Evolutionary conservation across 1,140 invertebrate genomes (phyloP).

Genomic region (Mycetomoellerius zeteki): DNA sequence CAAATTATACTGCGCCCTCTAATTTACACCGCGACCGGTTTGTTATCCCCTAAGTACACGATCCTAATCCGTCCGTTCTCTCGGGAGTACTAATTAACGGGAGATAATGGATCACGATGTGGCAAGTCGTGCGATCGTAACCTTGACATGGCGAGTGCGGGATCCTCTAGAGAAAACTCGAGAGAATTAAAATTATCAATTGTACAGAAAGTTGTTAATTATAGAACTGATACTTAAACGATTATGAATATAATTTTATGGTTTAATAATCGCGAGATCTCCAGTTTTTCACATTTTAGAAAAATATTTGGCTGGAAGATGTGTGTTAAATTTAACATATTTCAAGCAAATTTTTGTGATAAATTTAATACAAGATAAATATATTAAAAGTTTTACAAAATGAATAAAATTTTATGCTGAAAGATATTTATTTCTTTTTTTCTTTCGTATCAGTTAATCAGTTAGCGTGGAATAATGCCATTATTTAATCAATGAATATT

Average conservation of each 20-base stretch:
- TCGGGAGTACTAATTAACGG: slow-evolving; percentile 41
- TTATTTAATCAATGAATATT: not conserved
- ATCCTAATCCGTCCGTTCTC: slow-evolving; percentile 50
- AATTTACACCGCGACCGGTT: slow-evolving; percentile 49
- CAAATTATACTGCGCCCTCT: slow-evolving; percentile 40
- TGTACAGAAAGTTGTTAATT: not conserved
- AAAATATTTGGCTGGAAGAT: not conserved
- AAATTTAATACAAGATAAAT: no score
- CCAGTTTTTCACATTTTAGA: not conserved
- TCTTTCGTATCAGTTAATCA: not conserved
- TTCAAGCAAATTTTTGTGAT: no score
- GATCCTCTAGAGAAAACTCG: not conserved
- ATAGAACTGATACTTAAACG: not conserved
- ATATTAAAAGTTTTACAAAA: not conserved
- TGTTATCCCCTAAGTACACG: slow-evolving; percentile 39
- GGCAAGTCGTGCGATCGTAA: slow-evolving; percentile 6
- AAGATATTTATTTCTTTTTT: not conserved
- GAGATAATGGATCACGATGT: slow-evolving; percentile 41
- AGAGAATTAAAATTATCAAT: slow-evolving; percentile 6
- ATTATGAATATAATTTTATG: not conserved
- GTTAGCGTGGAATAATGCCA: not conserved
- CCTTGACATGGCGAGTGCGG: slow-evolving; percentile 30
- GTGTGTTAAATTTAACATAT: no score
- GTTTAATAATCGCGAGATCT: not conserved
- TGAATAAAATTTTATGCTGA: not conserved